A percentile compares a stretch with the other conserved stretches of the same genome.
These are phyloP conservation scores for Malthinus seriepunctatus DNA, from an alignment of 2,888 invertebrate genomes.

Conservation along the genomic window DNA sequence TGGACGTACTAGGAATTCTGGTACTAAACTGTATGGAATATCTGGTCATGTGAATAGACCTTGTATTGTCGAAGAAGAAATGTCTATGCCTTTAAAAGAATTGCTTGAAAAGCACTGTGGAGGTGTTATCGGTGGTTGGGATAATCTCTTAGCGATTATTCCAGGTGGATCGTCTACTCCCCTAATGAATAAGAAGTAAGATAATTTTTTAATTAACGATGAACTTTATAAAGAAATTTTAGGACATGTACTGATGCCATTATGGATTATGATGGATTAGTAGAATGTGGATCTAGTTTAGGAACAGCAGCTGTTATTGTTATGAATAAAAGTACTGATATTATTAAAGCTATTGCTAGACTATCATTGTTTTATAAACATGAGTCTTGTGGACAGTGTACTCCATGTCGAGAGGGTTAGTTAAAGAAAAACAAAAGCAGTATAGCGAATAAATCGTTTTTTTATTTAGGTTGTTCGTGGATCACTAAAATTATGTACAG, in stretches of 20 bases:
- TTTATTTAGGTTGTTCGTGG: conserved; percentile 46
- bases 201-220: conserved; percentile 14
- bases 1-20: conserved; percentile 94
- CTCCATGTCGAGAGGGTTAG: conserved; percentile 96
- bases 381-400: conserved; percentile 99
- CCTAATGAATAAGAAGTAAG: conserved; percentile 88
- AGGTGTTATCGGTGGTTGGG: conserved; percentile 98
- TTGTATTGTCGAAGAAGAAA: conserved; percentile 99
- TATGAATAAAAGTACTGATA: conserved; percentile 97
- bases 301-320: conserved; percentile 99
- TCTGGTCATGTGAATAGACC: conserved; percentile 98
- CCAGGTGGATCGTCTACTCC: conserved; percentile 99
- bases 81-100: conserved; percentile 96
- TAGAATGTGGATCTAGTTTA: conserved; percentile 90
- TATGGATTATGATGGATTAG: conserved; percentile 98
- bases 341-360: conserved; percentile 94
- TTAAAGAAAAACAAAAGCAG: background rate
- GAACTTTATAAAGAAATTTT: conserved; percentile 34
- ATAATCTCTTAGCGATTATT: conserved; percentile 94
- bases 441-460: conserved; percentile 49
- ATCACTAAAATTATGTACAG: conserved; percentile 60
- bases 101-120: conserved; percentile 96
- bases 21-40: conserved; percentile 97
- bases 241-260: conserved; percentile 92
- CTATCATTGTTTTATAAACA: conserved; percentile 98